A percentile compares a stretch with the other conserved stretches of the same genome.
These are phyloP conservation scores for Chauna torquata DNA, from an alignment of 2,113 vertebrate species.

Conservation along the genomic window DNA sequence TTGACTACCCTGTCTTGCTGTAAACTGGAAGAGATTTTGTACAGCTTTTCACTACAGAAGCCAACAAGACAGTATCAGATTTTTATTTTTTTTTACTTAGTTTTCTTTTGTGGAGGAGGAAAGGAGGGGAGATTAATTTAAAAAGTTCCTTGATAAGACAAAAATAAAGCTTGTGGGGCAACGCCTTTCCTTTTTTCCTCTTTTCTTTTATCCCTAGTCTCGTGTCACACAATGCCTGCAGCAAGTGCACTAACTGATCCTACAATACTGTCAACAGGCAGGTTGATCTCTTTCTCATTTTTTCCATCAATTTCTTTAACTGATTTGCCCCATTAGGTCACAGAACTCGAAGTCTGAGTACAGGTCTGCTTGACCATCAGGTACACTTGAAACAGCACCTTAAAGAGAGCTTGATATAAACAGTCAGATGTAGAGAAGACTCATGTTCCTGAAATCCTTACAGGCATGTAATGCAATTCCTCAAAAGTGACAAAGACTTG, in stretches of 20 bases:
- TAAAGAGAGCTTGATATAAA: background rate
- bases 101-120: conserved; percentile 39
- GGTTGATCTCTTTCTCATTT: background rate
- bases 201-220: background rate
- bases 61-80: background rate
- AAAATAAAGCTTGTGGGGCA: conserved; percentile 41
- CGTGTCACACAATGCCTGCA: conserved; percentile 15
- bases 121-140: conserved; percentile 44
- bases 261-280: background rate
- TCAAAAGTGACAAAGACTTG: background rate
- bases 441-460: accelerated
- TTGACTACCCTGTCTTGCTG: background rate
- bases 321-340: background rate
- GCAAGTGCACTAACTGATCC: background rate
- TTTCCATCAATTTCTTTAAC: background rate
- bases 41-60: background rate
- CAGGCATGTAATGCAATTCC: background rate
- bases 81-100: background rate
- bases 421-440: background rate
- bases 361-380: background rate
- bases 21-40: background rate
- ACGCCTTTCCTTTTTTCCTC: conserved; percentile 54
- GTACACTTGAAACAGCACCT: background rate
- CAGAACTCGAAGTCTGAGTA: background rate
- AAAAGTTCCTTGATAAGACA: conserved; percentile 32